Evolutionary conservation across 2,888 invertebrate genomes (phyloP), one percentile per base, ranked within the genome.

Genomic region (Copidosoma aretas): DNA sequence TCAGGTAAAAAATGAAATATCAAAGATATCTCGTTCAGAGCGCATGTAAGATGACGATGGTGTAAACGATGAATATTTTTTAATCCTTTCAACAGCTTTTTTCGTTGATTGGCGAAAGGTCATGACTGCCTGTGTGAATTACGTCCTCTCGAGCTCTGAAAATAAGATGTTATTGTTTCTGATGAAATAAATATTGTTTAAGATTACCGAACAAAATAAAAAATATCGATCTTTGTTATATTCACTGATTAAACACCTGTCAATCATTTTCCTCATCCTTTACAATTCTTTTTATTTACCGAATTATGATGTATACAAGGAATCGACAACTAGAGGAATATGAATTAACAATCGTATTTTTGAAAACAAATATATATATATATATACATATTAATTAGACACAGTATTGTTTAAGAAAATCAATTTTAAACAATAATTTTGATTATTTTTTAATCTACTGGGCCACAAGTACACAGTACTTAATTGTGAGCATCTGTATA

Each of bases 141-240:
- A 77, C 76, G 77, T 77, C 78, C 78, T 76, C 72, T 73, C 64
- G 72, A 75, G 69, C 72, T 76, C 71, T 75, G 68, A 71, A 73
- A 71, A 75, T 72, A 73, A 32, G 76, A 78, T 81, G 79, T 81
- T 81, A 79, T 82, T 76, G 77, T 81, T 81, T 80, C 76, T 73
- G 75, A 80, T 74, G 75, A 77, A 75, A 76, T 79, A 77, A 75
- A 76, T 79, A 46, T 81, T 77, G 78, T 79, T 81, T 81, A 71
- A 76, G 8, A 75, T 75, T 76, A 78, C 70, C 76, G 79, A 79
- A 71, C 75, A 81, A 32, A 32, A 81, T 80, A 80, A 46, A 32
- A 79, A 81, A 74, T 70, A 81, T 78, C 77, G 52, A 64, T 51
- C 64, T 67, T 71, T 49, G 65, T 65, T 71, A 71, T 25, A 52